Conservation (phyloP, 2,888 invertebrate genomes). For the Argyresthia albistria region DNA sequence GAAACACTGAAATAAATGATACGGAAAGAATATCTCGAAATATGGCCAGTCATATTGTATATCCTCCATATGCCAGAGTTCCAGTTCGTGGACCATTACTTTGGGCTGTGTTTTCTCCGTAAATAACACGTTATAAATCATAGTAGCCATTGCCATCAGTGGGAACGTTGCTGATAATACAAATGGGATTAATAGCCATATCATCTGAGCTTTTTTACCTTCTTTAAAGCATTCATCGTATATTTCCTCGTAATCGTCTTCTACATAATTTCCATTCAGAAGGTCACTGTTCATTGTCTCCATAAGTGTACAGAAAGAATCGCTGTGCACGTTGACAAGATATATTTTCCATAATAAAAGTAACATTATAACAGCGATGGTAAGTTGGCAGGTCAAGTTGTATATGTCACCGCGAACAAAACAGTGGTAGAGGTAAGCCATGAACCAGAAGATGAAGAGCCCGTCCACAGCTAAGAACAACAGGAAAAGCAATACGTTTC, state of each 20-base stretch:
- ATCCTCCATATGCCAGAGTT: constrained; percentile 32
- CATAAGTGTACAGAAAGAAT: constrained; percentile 27
- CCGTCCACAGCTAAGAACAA: constrained; percentile 22
- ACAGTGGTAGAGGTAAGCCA: constrained; percentile 30
- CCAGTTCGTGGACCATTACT: constrained; percentile 47
- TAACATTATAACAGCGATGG: constrained; percentile 27
- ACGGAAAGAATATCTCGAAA: constrained; percentile 38
- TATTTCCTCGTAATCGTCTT: constrained; percentile 31
- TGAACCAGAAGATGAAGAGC: constrained; percentile 36
- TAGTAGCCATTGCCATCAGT: constrained; percentile 29
- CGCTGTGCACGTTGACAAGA: constrained; percentile 29
- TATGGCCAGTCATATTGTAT: constrained; percentile 42
- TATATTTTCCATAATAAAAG: constrained; percentile 41
- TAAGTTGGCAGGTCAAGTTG: constrained; percentile 38
- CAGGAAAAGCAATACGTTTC: constrained; percentile 18
- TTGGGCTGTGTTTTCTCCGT: constrained; percentile 26
- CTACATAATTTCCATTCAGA: constrained; percentile 30
- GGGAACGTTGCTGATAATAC: constrained; percentile 35
- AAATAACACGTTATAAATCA: constrained; percentile 33
- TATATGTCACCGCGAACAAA: constrained; percentile 28
- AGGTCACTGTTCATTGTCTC: constrained; percentile 35
- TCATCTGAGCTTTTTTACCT: constrained; percentile 28
- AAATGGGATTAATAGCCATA: constrained; percentile 37
- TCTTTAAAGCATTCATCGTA: constrained; percentile 31
- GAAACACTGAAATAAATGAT: constrained; percentile 29